Base-by-base conservation (phyloP, 2,797 vertebrate genomes). In the Hyperoplus immaculatus region DNA sequence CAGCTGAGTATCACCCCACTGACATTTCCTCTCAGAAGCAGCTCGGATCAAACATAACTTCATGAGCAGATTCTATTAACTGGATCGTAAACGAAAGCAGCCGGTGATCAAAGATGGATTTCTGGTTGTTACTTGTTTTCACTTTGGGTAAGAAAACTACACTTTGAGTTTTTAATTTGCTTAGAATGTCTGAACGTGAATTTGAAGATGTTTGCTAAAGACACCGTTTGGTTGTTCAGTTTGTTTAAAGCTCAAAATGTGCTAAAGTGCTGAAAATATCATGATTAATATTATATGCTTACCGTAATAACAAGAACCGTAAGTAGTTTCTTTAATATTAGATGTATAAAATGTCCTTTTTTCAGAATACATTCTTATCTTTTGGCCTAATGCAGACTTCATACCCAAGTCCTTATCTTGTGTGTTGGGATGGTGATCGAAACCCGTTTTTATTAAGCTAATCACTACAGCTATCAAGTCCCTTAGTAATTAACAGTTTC, bases 81-180 rank as follows among this genome's bases (percentile, higher is more conserved):
- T n/a, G 58, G 47, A 61, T 39, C 0, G 1, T n/a, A 38, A 14
- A 41, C 38, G 3, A 39, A 4, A 3, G 39, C 21, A 39, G 38
- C 38, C 4, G 5, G 0, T 38, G 3, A 55, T 11, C 38, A 45
- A 29, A 18, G 2, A 79, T 79, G 78, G 60, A 57, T 13, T 7
- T 21, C 5, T 54, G 75, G n/a, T 11, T 78, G 18, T 4, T 51
- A 8, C 6, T 68, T 0, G 0, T 51, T 41, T 55, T 77, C 15
- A 36, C 1, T 43, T 8, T 69, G 53, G 65, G 77, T 79, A 21
- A 79, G 77, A 74, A 69, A 49, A 29, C 21, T 29, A 7, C 1
- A 5, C 5, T 43, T 16, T 57, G 3, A 2, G 13, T 29, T 16
- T 18, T n/a, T n/a, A 11, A 36, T 49, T 36, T 46, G 29, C 3